phyloP scores from a whole-genome alignment of 2,113 vertebrate genomes.

The Coregonus clupeaformis region DNA sequence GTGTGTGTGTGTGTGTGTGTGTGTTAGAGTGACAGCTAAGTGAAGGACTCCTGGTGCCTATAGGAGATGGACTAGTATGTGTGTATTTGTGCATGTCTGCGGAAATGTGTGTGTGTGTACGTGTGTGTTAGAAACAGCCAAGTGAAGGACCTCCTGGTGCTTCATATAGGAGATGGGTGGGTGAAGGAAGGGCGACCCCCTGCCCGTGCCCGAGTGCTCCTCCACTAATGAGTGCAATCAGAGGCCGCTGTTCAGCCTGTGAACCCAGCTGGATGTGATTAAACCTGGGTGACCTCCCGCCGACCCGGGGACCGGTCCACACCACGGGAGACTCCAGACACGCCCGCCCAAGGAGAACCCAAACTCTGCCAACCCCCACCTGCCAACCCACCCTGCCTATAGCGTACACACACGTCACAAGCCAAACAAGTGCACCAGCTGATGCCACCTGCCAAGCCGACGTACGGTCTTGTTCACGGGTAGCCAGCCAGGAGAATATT shows the following conservation, averaged over 20 bases:
- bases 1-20: conserved; percentile 4
- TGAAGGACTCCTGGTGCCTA: no score
- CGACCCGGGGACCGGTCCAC: neutral
- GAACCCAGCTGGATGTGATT: conserved; percentile 39
- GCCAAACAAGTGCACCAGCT: conserved; percentile 1
- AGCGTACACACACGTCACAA: neutral
- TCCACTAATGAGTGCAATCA: conserved; percentile 40
- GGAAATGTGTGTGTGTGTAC: neutral
- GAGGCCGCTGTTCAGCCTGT: conserved; percentile 24
- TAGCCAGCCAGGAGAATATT: conserved; percentile 3
- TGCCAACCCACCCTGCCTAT: conserved; percentile 2
- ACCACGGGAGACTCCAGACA: neutral
- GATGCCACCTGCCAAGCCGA: conserved; percentile 13
- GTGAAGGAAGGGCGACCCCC: conserved; percentile 12
- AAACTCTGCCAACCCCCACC: conserved; percentile 10
- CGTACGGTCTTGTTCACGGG: conserved; percentile 9
- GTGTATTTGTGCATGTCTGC: neutral
- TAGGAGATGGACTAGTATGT: neutral
- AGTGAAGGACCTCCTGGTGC: neutral
- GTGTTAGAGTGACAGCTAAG: neutral
- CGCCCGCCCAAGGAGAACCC: neutral
- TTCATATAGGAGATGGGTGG: neutral
- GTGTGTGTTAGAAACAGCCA: neutral
- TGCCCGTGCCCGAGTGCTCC: neutral
- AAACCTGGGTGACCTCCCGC: conserved; percentile 19